Percentiles rank a stretch among this genome's conserved stretches.
Evolutionary conservation across 1,140 invertebrate species (phyloP).

Genomic region (Eumaeus atala): DNA sequence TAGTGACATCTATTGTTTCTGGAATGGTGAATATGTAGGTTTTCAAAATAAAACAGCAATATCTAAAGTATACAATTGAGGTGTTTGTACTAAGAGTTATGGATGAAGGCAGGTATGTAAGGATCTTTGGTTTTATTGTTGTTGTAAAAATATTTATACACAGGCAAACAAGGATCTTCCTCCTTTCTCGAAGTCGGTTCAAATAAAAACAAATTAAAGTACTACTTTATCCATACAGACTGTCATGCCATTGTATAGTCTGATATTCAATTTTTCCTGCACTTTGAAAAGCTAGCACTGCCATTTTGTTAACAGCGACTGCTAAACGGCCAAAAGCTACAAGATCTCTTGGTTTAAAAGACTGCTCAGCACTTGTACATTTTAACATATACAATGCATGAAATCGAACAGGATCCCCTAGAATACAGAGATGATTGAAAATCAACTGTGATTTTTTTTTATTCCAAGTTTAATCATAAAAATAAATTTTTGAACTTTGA

Average conservation of each 20-base stretch:
- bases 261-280: conserved; percentile 67
- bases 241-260: conserved; percentile 75
- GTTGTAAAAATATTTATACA: no score
- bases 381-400: conserved; percentile 78
- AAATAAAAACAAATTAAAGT: neutral
- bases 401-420: conserved; percentile 77
- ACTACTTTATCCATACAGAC: conserved; percentile 35
- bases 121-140: neutral
- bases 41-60: no score
- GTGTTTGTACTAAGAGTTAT: no score
- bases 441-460: no score
- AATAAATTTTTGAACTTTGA: no score
- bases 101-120: no score
- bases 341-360: conserved; percentile 60
- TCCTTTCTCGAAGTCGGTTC: no score
- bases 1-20: no score
- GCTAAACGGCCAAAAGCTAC: conserved; percentile 75
- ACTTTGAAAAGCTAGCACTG: conserved; percentile 68
- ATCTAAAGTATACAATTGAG: no score
- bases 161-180: no score
- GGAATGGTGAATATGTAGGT: no score
- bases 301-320: conserved; percentile 75
- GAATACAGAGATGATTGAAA: conserved; percentile 23
- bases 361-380: conserved; percentile 57
- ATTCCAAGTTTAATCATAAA: no score